phyloP scores from a whole-genome alignment of 2,888 invertebrate species.

The Holacanthella duospinosa region DNA sequence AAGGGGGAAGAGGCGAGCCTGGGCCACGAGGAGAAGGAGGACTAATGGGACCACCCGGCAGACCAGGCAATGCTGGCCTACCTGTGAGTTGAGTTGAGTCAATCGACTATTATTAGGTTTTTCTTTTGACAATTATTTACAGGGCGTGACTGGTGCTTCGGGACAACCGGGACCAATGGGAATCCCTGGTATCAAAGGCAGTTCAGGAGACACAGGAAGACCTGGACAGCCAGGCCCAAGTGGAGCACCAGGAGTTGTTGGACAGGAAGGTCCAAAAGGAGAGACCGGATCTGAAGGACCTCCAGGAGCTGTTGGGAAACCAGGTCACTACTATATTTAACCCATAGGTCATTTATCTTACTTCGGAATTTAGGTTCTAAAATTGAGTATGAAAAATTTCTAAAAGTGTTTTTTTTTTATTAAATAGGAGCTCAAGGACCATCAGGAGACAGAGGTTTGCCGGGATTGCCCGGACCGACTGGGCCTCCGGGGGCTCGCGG shows the following conservation, averaged over 20 bases:
- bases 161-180: constrained; percentile 61
- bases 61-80: constrained; percentile 63
- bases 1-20: constrained; percentile 63
- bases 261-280: constrained; percentile 63
- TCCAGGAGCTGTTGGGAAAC: constrained; percentile 57
- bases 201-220: constrained; percentile 58
- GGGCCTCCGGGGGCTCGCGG: constrained; percentile 58
- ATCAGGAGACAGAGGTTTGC: constrained; percentile 51
- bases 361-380: constrained; percentile 44
- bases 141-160: constrained; percentile 61
- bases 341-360: constrained; percentile 23
- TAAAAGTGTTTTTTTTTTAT: no score
- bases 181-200: constrained; percentile 57
- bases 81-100: constrained; percentile 46
- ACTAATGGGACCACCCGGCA: constrained; percentile 62
- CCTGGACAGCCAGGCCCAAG: constrained; percentile 42
- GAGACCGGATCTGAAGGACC: constrained; percentile 54
- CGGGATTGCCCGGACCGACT: constrained; percentile 49
- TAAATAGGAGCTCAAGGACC: constrained; percentile 51
- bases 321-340: no score
- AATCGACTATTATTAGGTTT: neutral
- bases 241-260: constrained; percentile 61
- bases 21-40: constrained; percentile 67
- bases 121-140: constrained; percentile 15
- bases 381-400: neutral